A percentile compares a stretch with the other conserved stretches of the same genome.
Conservation (phyloP, 2,113 vertebrate species). For the Serinus canaria region DNA sequence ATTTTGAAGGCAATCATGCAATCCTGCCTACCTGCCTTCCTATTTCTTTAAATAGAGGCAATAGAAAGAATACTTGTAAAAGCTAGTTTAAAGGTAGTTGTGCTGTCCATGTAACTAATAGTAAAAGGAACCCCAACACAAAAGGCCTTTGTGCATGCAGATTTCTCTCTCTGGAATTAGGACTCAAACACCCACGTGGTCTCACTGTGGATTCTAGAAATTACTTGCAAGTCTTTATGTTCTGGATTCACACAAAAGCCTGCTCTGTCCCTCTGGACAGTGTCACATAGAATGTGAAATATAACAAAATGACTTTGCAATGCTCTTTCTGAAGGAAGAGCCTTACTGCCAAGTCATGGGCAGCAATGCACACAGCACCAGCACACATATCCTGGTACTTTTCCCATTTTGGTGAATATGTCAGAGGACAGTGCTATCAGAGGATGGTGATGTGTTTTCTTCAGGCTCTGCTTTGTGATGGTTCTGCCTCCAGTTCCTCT, state of each 20-base stretch:
- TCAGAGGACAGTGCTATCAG: background rate
- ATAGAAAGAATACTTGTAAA: background rate
- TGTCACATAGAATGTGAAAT: background rate
- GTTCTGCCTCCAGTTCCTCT: background rate
- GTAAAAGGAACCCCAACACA: background rate
- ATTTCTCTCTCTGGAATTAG: background rate
- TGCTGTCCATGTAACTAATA: background rate
- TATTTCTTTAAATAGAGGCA: background rate
- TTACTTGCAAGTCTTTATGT: background rate
- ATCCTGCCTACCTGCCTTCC: background rate
- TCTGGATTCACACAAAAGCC: background rate
- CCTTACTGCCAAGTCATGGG: background rate
- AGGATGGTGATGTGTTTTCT: background rate
- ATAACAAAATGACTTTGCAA: background rate
- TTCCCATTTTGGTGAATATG: background rate
- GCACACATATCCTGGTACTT: background rate
- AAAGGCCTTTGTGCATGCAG: background rate
- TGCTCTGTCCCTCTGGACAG: background rate
- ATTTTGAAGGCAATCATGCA: background rate
- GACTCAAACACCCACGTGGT: rapidly evolving
- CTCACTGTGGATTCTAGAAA: background rate
- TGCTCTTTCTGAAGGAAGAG: background rate
- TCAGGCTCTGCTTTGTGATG: background rate
- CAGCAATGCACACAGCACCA: background rate
- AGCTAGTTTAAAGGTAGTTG: background rate